phyloP scores from a whole-genome alignment of 2,888 invertebrate genomes.

The Malthinus seriepunctatus region DNA sequence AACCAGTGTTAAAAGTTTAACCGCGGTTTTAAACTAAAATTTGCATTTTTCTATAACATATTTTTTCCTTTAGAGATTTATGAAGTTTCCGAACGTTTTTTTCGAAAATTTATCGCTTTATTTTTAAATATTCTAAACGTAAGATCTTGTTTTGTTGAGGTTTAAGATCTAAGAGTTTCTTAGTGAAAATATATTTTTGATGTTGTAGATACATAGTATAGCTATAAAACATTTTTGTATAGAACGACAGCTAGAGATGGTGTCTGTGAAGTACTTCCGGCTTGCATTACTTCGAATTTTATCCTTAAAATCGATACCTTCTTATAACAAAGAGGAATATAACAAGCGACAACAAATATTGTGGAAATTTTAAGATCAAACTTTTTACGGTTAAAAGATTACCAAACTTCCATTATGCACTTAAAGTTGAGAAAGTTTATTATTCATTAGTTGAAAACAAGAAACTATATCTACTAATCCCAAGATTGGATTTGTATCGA shows the following conservation, averaged over 20 bases:
- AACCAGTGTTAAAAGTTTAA: conserved; percentile 11
- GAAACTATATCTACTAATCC: too few species aligned
- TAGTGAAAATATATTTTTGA: conserved; percentile 9
- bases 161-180: background rate
- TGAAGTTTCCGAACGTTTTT: conserved; percentile 3
- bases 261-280: conserved; percentile 15
- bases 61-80: background rate
- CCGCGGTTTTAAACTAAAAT: conserved; percentile 5
- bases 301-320: conserved; percentile 5
- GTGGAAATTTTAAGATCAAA: too few species aligned
- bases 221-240: conserved; percentile 21
- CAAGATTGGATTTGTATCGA: too few species aligned
- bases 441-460: too few species aligned
- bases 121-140: background rate
- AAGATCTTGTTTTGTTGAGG: too few species aligned
- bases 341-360: background rate
- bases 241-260: conserved; percentile 12
- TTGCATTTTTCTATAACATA: conserved; percentile 5
- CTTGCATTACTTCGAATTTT: conserved; percentile 16
- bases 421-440: too few species aligned
- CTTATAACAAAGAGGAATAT: too few species aligned
- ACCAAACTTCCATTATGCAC: too few species aligned
- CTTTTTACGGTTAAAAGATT: too few species aligned
- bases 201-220: conserved; percentile 18
- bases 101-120: background rate